phyloP scores from a whole-genome alignment of 2,113 vertebrate species.

The Lepisosteus osseus region DNA sequence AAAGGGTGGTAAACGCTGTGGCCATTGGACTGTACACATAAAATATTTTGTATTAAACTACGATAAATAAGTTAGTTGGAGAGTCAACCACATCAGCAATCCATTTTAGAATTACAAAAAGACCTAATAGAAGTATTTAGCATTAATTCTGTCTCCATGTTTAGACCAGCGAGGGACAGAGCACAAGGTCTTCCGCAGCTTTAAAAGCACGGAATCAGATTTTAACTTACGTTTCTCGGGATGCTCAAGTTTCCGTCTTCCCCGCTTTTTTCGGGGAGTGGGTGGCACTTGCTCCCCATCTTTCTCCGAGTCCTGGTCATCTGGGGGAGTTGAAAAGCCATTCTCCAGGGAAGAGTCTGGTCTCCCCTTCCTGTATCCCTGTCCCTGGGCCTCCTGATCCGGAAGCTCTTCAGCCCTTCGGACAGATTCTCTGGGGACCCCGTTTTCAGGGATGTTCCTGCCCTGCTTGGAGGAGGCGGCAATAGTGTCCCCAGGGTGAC shows the following conservation, averaged over 20 bases:
- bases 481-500: conserved; percentile 24
- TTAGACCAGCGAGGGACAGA: too few relatives aligned
- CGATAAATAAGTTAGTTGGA: too few relatives aligned
- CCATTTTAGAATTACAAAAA: too few relatives aligned
- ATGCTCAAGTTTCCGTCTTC: conserved; percentile 79
- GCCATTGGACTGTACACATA: too few relatives aligned
- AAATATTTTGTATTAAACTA: too few relatives aligned
- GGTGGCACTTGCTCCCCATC: conserved; percentile 71
- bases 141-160: too few relatives aligned
- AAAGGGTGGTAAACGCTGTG: too few relatives aligned
- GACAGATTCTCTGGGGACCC: conserved; percentile 49
- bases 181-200: too few relatives aligned
- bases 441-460: conserved; percentile 69
- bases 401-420: conserved; percentile 46
- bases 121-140: too few relatives aligned
- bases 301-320: conserved; percentile 68
- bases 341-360: conserved; percentile 76
- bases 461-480: conserved; percentile 59
- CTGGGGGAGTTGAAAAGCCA: conserved; percentile 71
- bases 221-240: conserved; percentile 77
- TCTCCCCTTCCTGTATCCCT: conserved; percentile 33
- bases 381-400: conserved; percentile 31
- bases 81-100: too few relatives aligned
- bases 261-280: conserved; percentile 70
- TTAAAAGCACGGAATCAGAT: conserved; percentile 6